Percentiles rank a stretch among this genome's conserved stretches.
These are phyloP conservation scores for Argopecten irradians DNA, from an alignment of 1,140 invertebrate species.

Conservation along the genomic window DNA sequence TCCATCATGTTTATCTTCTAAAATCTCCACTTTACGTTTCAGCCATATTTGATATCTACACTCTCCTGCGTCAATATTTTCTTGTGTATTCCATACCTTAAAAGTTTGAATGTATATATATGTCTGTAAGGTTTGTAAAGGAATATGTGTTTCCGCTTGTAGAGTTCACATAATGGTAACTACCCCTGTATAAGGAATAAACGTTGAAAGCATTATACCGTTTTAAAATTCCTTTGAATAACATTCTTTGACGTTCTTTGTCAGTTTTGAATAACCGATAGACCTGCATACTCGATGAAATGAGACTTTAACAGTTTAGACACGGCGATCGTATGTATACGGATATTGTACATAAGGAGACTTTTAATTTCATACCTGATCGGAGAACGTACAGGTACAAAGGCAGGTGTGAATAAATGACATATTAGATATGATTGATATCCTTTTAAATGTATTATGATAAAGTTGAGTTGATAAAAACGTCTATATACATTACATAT, in stretches of 20 bases:
- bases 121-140: not conserved
- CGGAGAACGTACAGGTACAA: not conserved
- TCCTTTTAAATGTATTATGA: not conserved
- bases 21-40: not conserved
- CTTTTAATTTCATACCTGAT: not conserved
- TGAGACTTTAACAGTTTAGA: not conserved
- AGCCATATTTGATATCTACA: not conserved
- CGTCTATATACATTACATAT: not conserved
- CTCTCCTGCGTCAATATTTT: not conserved
- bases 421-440: not conserved
- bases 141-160: not conserved
- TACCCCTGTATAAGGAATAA: not conserved
- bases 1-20: not conserved
- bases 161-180: not conserved
- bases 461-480: not conserved
- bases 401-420: not conserved
- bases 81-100: not conserved
- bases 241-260: not conserved
- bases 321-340: not conserved
- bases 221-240: conserved; percentile 11
- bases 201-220: not conserved
- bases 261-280: not conserved
- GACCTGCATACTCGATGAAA: not conserved
- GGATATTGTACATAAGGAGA: not conserved
- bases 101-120: not conserved